Base-by-base conservation (phyloP, 2,113 vertebrate genomes). In the Corynorhinus townsendii region DNA sequence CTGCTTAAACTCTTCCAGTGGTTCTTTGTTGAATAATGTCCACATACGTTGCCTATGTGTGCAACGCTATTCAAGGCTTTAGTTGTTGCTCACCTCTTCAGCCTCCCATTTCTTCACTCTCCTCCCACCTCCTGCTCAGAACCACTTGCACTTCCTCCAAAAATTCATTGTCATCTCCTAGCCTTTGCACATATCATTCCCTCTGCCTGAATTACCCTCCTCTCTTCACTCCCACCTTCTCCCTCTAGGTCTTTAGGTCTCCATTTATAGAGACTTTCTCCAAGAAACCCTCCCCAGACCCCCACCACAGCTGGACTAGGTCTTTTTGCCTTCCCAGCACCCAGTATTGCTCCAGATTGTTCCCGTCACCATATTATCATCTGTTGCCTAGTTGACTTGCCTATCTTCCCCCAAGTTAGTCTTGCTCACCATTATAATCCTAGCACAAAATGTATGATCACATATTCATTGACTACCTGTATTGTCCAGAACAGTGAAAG, bases 41-140 rank as follows among this genome's bases (percentile, higher is more conserved):
- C 35, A 2, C 2, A 16, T 28, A 26, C 38, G 62, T 75, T 2
- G 14, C 12, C 12, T 40, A 0, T 0, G 10, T 52, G 33, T 30
- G 19, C 38, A 15, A 10, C 28, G 30, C 62, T 68, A 12, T 11
- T 15, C 9, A 4, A 9, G 75, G 30, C 59, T 2, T 45, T 3
- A 35, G 43, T 33, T 43, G 38, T 19, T 3, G 14, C 89, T 47
- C 11, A 1, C 47, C 30, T 45, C n/a, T 8, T 35, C 28, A 62
- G 47, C 52, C 64, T 90, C 52, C 73, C 11, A 2, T 38, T 56
- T 64, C 43, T 38, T 35, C 64, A 33, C 64, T 73, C 62, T 45
- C 33, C 30, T 19, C 54, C 26, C 68, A 43, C n/a, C 38, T 75
- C 56, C 35, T 19, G 7, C 24, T 17, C 16, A 45, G 49, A 81